Evolutionary conservation across 2,113 vertebrate species (phyloP).

Genomic region (Panthera leo): DNA sequence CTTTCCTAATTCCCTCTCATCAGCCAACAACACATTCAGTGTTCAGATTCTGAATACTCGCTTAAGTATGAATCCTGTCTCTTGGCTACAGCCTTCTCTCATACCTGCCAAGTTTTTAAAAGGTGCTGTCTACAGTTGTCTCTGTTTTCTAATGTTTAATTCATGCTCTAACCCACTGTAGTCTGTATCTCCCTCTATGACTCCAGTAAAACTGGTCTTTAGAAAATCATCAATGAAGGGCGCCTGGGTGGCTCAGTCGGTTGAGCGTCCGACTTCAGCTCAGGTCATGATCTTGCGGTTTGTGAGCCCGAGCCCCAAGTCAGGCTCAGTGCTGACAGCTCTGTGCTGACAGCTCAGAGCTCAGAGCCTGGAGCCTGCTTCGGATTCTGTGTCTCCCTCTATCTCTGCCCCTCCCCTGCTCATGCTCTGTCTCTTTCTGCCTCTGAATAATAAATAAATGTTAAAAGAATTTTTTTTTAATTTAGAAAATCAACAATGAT

Average conservation of each 20-base stretch:
- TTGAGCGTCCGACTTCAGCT: no score
- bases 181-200: neutral
- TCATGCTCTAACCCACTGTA: neutral
- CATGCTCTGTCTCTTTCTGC: no score
- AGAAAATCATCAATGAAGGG: neutral
- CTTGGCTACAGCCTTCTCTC: neutral
- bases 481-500: neutral
- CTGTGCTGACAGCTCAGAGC: no score
- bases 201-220: neutral
- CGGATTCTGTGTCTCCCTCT: no score
- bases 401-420: no score
- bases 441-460: no score
- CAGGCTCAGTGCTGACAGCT: no score
- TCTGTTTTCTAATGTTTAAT: conserved; percentile 13
- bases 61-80: neutral
- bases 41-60: neutral
- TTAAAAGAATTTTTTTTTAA: no score
- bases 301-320: no score
- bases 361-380: no score
- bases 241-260: no score
- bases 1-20: neutral
- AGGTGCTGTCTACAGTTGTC: neutral
- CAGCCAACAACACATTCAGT: neutral
- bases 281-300: no score
- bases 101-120: neutral